A percentile compares a stretch with the other conserved stretches of the same genome.
phyloP scores from a whole-genome alignment of 2,797 vertebrate species.

The Trachurus trachurus region DNA sequence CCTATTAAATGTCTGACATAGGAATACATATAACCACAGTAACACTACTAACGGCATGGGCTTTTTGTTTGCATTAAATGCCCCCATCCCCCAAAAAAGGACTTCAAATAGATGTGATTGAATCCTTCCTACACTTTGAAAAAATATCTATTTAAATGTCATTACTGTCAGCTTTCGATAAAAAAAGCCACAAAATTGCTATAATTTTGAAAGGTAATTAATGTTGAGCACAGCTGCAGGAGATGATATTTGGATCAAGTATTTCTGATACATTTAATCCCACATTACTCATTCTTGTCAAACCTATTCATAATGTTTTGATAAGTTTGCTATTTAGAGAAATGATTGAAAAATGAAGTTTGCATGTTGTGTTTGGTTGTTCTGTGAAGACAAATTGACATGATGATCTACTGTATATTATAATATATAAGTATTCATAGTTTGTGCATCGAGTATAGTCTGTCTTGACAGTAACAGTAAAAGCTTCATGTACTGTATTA shows the following conservation, averaged over 20 bases:
- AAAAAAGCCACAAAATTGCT: rapidly evolving
- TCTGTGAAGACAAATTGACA: too few relatives aligned
- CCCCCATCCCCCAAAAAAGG: too few relatives aligned
- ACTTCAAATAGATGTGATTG: neutral
- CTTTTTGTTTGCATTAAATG: neutral
- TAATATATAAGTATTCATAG: too few relatives aligned
- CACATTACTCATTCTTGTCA: neutral
- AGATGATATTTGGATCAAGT: neutral
- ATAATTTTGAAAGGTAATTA: neutral
- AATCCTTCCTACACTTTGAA: neutral
- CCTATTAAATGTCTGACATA: neutral
- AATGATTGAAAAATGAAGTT: too few relatives aligned
- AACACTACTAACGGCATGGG: neutral
- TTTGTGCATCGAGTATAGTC: too few relatives aligned
- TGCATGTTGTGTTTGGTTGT: too few relatives aligned
- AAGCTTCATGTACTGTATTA: neutral
- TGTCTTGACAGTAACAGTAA: too few relatives aligned
- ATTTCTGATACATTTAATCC: neutral
- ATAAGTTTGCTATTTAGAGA: too few relatives aligned
- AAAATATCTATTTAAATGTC: neutral
- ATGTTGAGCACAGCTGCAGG: neutral
- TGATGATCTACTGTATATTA: too few relatives aligned
- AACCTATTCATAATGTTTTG: neutral
- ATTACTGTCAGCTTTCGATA: slow-evolving; percentile 16
- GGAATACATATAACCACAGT: neutral